Percentiles rank a stretch among this genome's conserved stretches.
These are phyloP conservation scores for Neomonachus schauinslandi DNA, from an alignment of 2,113 vertebrate genomes.

Conservation along the genomic window DNA sequence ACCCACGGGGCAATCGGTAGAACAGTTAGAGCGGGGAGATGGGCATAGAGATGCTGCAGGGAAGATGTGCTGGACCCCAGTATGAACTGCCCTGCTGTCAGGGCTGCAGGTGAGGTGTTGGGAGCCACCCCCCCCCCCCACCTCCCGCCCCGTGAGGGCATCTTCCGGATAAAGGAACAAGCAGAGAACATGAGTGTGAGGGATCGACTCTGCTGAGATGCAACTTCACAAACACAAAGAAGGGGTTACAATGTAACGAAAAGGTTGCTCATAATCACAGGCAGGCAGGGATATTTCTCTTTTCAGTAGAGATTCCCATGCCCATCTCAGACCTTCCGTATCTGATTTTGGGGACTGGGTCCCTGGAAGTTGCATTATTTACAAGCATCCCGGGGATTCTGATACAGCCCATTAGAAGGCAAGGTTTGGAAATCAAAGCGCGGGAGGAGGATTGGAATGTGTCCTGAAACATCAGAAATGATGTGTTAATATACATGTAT, in stretches of 20 bases:
- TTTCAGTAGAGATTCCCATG: not conserved
- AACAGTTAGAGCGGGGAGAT: not conserved
- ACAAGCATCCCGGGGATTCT: not conserved
- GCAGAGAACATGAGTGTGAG: fast-evolving
- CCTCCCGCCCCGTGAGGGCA: fast-evolving
- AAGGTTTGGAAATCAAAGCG: not conserved
- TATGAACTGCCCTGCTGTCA: fast-evolving
- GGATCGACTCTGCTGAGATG: fast-evolving
- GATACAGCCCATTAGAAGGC: not conserved
- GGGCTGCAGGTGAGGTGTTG: fast-evolving
- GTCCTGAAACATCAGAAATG: not conserved
- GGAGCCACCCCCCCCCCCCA: not conserved
- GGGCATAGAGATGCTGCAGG: too few relatives aligned
- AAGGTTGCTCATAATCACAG: not conserved
- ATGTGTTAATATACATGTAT: fast-evolving
- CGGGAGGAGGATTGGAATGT: not conserved
- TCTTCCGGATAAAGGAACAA: too few relatives aligned
- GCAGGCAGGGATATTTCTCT: fast-evolving
- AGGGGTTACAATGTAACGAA: not conserved
- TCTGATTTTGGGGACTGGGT: not conserved
- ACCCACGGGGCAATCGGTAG: fast-evolving
- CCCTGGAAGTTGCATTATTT: not conserved
- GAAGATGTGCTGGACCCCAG: fast-evolving
- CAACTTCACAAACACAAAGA: not conserved
- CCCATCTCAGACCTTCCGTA: not conserved